These are phyloP conservation scores for Cerceris rybyensis DNA, from an alignment of 2,888 invertebrate species.

Conservation along the genomic window DNA sequence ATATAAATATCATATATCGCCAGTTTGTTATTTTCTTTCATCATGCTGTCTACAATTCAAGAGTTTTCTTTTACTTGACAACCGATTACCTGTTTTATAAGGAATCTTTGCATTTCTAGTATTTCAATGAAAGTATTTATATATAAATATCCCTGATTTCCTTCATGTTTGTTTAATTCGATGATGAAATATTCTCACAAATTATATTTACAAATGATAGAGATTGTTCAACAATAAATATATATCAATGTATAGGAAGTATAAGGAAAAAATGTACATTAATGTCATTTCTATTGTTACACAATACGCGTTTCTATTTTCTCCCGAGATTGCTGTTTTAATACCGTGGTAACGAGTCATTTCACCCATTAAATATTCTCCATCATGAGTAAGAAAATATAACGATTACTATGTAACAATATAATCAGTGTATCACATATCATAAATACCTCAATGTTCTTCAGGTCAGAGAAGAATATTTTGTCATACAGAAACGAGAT, in stretches of 20 bases:
- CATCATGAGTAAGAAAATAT: neutral
- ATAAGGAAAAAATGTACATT: slow-evolving; percentile 1
- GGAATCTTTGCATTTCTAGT: too few species aligned
- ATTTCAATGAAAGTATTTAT: too few species aligned
- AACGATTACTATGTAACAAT: neutral
- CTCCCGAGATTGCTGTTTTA: neutral
- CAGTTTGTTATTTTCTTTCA: too few species aligned
- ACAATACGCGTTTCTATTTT: neutral
- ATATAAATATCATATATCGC: too few species aligned
- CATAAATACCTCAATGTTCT: slow-evolving; percentile 7
- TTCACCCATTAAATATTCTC: too few species aligned
- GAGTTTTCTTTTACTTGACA: too few species aligned
- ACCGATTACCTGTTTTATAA: too few species aligned
- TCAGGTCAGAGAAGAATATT: slow-evolving; percentile 33
- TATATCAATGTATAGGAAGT: slow-evolving; percentile 18
- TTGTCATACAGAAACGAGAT: slow-evolving; percentile 69
- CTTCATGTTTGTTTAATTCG: slow-evolving; percentile 12
- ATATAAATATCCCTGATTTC: too few species aligned
- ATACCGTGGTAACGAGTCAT: neutral
- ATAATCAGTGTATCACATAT: neutral
- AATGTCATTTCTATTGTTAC: slow-evolving; percentile 6
- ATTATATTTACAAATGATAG: slow-evolving; percentile 39
- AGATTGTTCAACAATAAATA: slow-evolving; percentile 15
- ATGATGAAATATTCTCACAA: slow-evolving; percentile 14
- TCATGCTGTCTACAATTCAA: too few species aligned